Base-by-base conservation (phyloP, 2,888 invertebrate species). In the Ptychoptera contaminata region DNA sequence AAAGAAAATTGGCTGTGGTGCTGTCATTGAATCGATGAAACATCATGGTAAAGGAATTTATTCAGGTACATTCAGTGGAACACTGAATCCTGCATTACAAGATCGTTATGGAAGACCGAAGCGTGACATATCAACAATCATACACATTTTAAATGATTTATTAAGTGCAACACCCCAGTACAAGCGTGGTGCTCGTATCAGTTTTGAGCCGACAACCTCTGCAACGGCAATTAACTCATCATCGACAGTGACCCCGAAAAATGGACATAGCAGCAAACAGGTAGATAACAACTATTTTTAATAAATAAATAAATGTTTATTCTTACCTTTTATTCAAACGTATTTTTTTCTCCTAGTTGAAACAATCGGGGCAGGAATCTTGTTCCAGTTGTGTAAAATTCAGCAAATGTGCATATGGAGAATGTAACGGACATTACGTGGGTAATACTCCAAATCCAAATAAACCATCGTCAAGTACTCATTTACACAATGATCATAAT, bases 21-120 rank as follows among this genome's bases (percentile, higher is more conserved):
- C 87, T 55, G 84, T 87, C 58, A 87, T 88, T 60, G 86, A 88
- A 61, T 85, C 85, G 56, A 86, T 90, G 88, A 82, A 84, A 63
- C 90, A 92, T 61, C 87, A 92, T 57, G 87, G 92, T 52, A 87
- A 88, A 64, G 93, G 92, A 55, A 88, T 93, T 50, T 94, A 92
- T 68, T 93, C 92, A 11, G 94, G 94, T 51, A 93, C 93, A 49
- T 94, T 94, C 66, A 92, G 91, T 59, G 93, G 93, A 44, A 93
- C 92, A 14, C 65, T 93, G 44, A 93, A 92, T 65, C 93, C 92
- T 43, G 87, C 91, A 38, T 71, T 92, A 41, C 93, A 93, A 67
- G 93, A 93, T 66, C 79, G 79, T 60, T 82, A 82, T 58, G 93
- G 93, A 10, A 76, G 88, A 54, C 93, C 93, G 42, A 86, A 91